A percentile compares a stretch with the other conserved stretches of the same genome.
These are phyloP conservation scores for Trichopoda pennipes DNA, from an alignment of 2,888 invertebrate species.

Conservation along the genomic window DNA sequence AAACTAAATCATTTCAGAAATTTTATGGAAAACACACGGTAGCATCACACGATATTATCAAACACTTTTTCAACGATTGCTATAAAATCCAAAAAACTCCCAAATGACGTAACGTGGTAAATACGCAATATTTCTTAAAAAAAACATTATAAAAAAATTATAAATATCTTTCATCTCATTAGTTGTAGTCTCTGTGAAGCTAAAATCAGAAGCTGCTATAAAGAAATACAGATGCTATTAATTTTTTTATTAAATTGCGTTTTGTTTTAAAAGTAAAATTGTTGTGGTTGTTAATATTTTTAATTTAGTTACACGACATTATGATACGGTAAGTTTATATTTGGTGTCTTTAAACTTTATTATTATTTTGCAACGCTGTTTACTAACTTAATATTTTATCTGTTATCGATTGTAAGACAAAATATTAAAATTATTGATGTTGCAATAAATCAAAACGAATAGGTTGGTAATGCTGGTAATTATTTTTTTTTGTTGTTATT, in stretches of 20 bases:
- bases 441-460: too few species aligned
- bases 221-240: neutral
- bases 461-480: too few species aligned
- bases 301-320: neutral
- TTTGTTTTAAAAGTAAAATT: constrained; percentile 1
- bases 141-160: neutral
- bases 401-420: too few species aligned
- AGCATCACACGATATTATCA: too few species aligned
- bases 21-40: too few species aligned
- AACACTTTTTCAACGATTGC: neutral
- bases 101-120: neutral
- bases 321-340: neutral
- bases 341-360: too few species aligned
- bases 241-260: constrained; percentile 1
- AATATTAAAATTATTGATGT: too few species aligned
- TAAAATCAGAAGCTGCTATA: neutral
- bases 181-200: neutral
- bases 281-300: neutral
- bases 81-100: neutral
- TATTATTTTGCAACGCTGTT: too few species aligned
- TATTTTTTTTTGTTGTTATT: too few species aligned
- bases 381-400: too few species aligned
- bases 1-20: too few species aligned
- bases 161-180: neutral
- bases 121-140: constrained; percentile 15